phyloP scores from a whole-genome alignment of 1,140 invertebrate species.

The Bombus confusus region DNA sequence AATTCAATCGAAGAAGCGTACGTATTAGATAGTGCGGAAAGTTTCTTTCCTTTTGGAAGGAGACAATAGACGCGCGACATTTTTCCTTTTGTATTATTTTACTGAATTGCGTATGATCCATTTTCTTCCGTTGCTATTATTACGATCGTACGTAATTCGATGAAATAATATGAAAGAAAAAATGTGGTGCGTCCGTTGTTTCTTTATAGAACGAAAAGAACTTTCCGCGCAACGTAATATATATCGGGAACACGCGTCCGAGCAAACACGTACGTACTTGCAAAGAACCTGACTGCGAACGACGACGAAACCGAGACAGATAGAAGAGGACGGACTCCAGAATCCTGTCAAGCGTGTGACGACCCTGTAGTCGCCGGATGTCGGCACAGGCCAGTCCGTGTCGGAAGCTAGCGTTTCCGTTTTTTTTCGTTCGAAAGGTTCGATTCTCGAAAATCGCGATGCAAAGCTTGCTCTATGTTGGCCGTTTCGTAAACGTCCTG shows the following conservation, averaged over 20 bases:
- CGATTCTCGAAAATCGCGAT: neutral
- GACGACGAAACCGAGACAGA: conserved; percentile 3
- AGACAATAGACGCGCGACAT: too few relatives aligned
- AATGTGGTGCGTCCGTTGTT: too few relatives aligned
- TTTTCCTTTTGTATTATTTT: too few relatives aligned
- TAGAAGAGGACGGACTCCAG: neutral
- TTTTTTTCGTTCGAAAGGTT: neutral
- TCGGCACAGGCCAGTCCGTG: neutral
- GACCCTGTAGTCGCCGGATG: conserved; percentile 10
- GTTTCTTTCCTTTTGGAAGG: too few relatives aligned
- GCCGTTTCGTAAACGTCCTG: neutral
- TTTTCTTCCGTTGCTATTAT: too few relatives aligned
- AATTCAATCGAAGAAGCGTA: too few relatives aligned
- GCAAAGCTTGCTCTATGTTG: neutral
- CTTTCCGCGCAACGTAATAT: too few relatives aligned
- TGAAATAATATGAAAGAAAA: too few relatives aligned
- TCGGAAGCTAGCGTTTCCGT: neutral
- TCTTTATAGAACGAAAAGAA: too few relatives aligned
- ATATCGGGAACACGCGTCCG: rapidly evolving
- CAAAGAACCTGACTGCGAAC: neutral
- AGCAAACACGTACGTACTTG: rapidly evolving
- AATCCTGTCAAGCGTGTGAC: conserved; percentile 30
- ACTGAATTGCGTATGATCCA: too few relatives aligned
- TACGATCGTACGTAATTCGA: too few relatives aligned
- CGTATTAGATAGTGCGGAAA: too few relatives aligned